phyloP scores from a whole-genome alignment of 2,888 invertebrate genomes.

The Phorcus lineatus region DNA sequence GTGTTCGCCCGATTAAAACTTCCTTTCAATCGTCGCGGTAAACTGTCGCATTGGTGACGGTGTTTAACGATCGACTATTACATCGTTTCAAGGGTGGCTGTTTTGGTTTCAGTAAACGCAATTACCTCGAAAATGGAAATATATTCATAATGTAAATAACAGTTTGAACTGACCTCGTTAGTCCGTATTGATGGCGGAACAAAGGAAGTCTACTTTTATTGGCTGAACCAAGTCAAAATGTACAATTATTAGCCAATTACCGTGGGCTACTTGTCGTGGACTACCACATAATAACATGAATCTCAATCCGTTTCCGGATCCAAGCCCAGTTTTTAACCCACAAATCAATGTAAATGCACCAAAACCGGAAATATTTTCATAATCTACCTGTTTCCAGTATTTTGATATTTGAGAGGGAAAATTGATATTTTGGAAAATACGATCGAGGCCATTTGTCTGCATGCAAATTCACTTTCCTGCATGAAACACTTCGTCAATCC shows the following conservation, averaged over 20 bases:
- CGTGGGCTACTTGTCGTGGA: background rate
- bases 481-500: background rate
- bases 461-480: background rate
- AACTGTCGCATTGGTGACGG: no score
- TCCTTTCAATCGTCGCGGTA: no score
- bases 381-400: constrained; percentile 6
- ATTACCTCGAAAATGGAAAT: background rate
- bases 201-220: background rate
- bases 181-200: background rate
- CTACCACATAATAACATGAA: background rate
- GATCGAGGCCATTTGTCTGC: background rate
- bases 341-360: background rate
- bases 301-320: background rate
- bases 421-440: background rate
- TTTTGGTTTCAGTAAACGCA: background rate
- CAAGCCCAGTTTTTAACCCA: background rate
- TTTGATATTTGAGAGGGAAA: constrained; percentile 3
- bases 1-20: no score
- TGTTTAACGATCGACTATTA: no score
- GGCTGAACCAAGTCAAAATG: background rate
- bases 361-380: background rate
- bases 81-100: background rate
- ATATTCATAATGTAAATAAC: background rate
- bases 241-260: background rate
- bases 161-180: background rate